A percentile compares a stretch with the other conserved stretches of the same genome.
These are phyloP conservation scores for Idaea biselata DNA, from an alignment of 2,888 invertebrate genomes.

Conservation along the genomic window DNA sequence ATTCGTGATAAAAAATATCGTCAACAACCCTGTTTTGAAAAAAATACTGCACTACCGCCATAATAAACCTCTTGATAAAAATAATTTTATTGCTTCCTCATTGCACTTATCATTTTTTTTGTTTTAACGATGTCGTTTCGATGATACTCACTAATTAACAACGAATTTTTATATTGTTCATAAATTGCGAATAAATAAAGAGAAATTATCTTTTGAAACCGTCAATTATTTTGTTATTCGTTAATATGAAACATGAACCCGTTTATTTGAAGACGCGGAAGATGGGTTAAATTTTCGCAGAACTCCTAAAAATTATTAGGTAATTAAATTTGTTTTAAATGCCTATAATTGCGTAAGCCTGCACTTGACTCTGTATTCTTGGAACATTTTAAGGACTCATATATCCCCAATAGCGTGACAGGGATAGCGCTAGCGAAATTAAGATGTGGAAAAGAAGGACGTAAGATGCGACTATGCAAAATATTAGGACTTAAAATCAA, in stretches of 20 bases:
- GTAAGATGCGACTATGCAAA: no score
- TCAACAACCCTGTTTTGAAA: no score
- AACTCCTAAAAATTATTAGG: no score
- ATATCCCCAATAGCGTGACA: no score
- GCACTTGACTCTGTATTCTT: no score
- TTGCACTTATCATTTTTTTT: background rate
- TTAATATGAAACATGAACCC: background rate
- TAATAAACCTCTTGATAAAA: background rate
- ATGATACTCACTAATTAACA: background rate
- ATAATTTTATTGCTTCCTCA: background rate
- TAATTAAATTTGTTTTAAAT: no score
- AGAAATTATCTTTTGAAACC: background rate
- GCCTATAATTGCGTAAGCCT: no score
- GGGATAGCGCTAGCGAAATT: no score
- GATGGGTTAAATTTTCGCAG: background rate
- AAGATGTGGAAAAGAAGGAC: no score
- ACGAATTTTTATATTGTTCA: background rate
- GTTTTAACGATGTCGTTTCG: background rate
- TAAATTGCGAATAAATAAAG: background rate
- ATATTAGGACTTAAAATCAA: no score
- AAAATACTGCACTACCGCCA: background rate
- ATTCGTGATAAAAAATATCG: no score
- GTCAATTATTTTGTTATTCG: background rate
- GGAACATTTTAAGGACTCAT: no score
- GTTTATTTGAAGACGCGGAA: background rate